Evolutionary conservation across 2,797 vertebrate genomes (phyloP), one percentile per base, ranked within the genome.

Genomic region (Spea hammondii): DNA sequence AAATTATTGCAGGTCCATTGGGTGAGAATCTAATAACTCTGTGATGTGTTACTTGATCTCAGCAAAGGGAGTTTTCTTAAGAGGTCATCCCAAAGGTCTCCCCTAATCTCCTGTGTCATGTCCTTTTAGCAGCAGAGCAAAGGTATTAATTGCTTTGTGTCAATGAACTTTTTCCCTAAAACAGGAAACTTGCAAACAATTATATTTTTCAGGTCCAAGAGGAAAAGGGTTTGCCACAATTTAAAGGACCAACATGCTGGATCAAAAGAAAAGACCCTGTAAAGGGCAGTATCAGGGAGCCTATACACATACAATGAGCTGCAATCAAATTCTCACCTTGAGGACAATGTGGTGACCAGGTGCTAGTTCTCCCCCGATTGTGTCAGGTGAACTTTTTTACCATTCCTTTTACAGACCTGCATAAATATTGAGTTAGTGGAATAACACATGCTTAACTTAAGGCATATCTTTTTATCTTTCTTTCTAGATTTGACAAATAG

Each of bases 261-360:
- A 90, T 88, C 85, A 88, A 89, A 80, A 87, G 86, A 74, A 78
- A 46, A 46, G 73, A 62, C 0, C 64, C 6, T 70, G 48, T 32
- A 77, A 84, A 85, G 78, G 3, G 68, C 80, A 51, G 12, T 70
- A 50, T 65, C 55, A 8, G 59, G 82, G 65, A 46, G 47, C 5
- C 77, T 84, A 76, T 65, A 80, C 67, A 76, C 66, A 14, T 70
- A 67, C 80, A 10, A 10, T 77, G 77, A 55, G 65, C 77, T 76
- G 62, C 0, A 5, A 76, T 69, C 83, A 72, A 62, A 75, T 74
- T 70, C 72, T 68, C 67, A 55, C 0, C 12, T 83, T 84, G 51
- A n/a, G 66, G 84, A 62, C 12, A 6, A 8, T 55, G 45, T 17
- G 72, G 54, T 12, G 50, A 0, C 69, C 74, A 89, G 86, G 84